These are phyloP conservation scores for Paramisgurnus dabryanus DNA, from an alignment of 2,113 vertebrate species.

Conservation along the genomic window DNA sequence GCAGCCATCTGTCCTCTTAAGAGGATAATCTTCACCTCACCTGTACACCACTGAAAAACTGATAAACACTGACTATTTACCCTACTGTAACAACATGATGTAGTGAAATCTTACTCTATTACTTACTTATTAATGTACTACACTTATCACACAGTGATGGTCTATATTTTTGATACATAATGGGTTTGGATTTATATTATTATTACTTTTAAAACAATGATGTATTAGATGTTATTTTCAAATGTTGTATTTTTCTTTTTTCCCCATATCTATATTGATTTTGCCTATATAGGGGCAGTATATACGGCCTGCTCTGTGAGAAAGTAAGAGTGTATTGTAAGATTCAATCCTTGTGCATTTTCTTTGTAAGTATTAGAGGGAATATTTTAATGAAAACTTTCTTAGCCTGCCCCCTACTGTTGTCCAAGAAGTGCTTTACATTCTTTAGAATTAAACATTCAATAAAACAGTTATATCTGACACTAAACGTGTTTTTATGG, in stretches of 20 bases:
- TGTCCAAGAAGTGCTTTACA: constrained; percentile 70
- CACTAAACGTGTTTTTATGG: background rate
- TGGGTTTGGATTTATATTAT: background rate
- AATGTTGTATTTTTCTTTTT: too few species aligned
- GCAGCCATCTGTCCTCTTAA: constrained; percentile 31
- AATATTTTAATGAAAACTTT: constrained; percentile 79
- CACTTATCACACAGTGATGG: background rate
- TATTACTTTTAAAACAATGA: too few species aligned
- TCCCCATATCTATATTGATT: background rate
- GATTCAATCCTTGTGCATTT: background rate
- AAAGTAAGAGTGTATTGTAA: background rate
- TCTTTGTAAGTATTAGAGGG: constrained; percentile 34
- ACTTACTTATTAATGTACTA: background rate
- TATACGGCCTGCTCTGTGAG: background rate
- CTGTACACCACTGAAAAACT: background rate
- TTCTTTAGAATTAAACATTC: constrained; percentile 56
- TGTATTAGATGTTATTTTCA: too few species aligned
- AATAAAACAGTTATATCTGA: background rate
- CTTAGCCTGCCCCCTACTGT: constrained; percentile 82
- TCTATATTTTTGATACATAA: background rate
- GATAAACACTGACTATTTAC: background rate
- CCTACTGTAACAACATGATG: background rate
- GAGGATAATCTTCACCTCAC: constrained; percentile 36
- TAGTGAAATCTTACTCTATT: background rate
- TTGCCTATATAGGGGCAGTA: background rate